Percentiles rank a stretch among this genome's conserved stretches.
Evolutionary conservation across 2,888 invertebrate genomes (phyloP).

Genomic region (Pterobdella sp.): DNA sequence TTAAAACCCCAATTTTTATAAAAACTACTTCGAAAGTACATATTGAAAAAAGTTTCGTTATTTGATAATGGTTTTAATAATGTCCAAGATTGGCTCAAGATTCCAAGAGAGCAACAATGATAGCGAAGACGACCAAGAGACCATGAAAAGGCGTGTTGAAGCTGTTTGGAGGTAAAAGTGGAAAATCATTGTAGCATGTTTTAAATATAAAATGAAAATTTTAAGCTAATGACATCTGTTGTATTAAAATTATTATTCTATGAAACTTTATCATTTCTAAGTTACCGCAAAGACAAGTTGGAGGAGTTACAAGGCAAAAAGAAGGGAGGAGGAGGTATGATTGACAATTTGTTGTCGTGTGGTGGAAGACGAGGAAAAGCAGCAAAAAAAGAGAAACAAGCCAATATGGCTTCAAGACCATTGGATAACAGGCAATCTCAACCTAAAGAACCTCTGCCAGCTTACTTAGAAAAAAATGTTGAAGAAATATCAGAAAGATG

Average conservation of each 20-base stretch:
- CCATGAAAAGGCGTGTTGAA: conserved; percentile 36
- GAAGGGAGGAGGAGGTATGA: conserved; percentile 30
- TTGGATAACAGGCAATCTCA: not conserved
- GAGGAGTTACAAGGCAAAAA: conserved; percentile 26
- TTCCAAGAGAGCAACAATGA: not conserved
- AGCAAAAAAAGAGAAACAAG: conserved; percentile 28
- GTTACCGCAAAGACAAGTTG: conserved; percentile 34
- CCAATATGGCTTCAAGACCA: conserved; percentile 18
- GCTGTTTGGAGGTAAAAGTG: conserved; percentile 38
- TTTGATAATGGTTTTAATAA: too few species aligned
- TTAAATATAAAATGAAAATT: too few species aligned
- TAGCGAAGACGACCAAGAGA: conserved; percentile 35
- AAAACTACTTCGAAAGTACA: too few species aligned
- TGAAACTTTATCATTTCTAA: not conserved
- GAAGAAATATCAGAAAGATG: conserved; percentile 32
- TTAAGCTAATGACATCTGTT: not conserved
- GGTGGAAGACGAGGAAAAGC: conserved; percentile 37
- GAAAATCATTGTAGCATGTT: too few species aligned
- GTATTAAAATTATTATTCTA: not conserved
- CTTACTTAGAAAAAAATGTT: conserved; percentile 27
- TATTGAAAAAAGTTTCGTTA: too few species aligned
- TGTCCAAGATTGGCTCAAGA: not conserved
- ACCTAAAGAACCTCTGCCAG: conserved; percentile 10
- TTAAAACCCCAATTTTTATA: too few species aligned
- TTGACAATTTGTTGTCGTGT: conserved; percentile 37